Conservation (phyloP, 2,113 vertebrate species). For the Zootoca vivipara region DNA sequence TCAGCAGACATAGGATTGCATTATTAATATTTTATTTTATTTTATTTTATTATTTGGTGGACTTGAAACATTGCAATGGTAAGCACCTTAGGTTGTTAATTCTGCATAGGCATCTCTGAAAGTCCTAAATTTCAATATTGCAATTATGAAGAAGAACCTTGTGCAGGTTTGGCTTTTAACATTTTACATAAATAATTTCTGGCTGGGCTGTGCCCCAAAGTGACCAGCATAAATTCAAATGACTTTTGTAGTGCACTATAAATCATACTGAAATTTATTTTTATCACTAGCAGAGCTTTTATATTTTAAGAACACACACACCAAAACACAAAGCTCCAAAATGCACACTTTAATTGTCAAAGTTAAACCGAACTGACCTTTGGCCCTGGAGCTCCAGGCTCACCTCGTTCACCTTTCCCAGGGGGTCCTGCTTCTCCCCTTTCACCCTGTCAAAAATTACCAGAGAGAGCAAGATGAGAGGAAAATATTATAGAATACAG, state of each 20-base stretch:
- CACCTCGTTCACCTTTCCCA: constrained; percentile 91
- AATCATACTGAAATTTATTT: constrained; percentile 9
- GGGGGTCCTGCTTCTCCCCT: constrained; percentile 88
- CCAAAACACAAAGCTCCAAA: neutral
- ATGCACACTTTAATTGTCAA: neutral
- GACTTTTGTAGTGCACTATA: neutral
- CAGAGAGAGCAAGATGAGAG: constrained; percentile 13
- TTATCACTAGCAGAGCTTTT: neutral
- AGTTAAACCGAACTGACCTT: constrained; percentile 82
- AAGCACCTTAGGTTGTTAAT: constrained; percentile 16
- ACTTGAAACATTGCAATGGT: constrained; percentile 26
- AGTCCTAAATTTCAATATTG: neutral
- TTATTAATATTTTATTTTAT: no score
- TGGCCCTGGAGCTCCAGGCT: constrained; percentile 83
- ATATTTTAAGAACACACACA: neutral
- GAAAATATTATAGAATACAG: neutral
- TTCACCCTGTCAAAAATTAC: constrained; percentile 83
- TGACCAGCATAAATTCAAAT: neutral
- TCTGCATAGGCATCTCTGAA: neutral
- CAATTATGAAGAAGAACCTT: neutral
- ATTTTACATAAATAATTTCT: neutral
- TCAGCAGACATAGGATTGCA: no score
- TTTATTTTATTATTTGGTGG: constrained; percentile 60
- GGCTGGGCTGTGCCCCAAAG: neutral
- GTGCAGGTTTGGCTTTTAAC: neutral